These are phyloP conservation scores for Neodontobutis hainanensis DNA, from an alignment of 2,113 vertebrate species.

Conservation along the genomic window DNA sequence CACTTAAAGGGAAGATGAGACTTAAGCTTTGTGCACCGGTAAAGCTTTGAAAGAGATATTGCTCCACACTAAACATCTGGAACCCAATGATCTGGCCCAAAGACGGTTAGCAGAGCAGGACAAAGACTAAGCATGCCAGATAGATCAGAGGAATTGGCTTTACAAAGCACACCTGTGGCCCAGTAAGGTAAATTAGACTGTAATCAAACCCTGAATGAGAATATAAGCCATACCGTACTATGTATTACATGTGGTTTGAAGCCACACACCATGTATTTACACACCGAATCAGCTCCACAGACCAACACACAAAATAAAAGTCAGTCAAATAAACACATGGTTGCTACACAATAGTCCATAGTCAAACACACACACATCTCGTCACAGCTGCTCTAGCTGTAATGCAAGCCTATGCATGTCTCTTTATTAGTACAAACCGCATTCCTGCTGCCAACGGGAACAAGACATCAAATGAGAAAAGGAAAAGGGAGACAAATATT, in stretches of 20 bases:
- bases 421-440: conserved; percentile 42
- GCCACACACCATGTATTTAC: conserved; percentile 51
- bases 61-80: conserved; percentile 58
- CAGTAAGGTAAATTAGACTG: conserved; percentile 36
- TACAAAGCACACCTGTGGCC: conserved; percentile 61
- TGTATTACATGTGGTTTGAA: conserved; percentile 35
- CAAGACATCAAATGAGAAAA: conserved; percentile 52
- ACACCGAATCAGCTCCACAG: conserved; percentile 19
- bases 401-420: conserved; percentile 53
- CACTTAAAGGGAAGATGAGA: conserved; percentile 45
- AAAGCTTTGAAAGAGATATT: conserved; percentile 42
- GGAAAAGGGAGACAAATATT: conserved; percentile 47
- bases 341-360: conserved; percentile 32
- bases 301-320: conserved; percentile 18
- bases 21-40: conserved; percentile 46
- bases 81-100: conserved; percentile 56
- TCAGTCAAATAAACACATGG: conserved; percentile 37
- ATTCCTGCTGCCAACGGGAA: conserved; percentile 52
- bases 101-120: conserved; percentile 56
- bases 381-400: conserved; percentile 47
- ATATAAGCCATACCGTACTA: conserved; percentile 40
- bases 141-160: conserved; percentile 40
- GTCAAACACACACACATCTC: conserved; percentile 19
- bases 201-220: conserved; percentile 54
- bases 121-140: conserved; percentile 33